Base-by-base conservation (phyloP, 2,797 vertebrate species). In the Neosalanx taihuensis region DNA sequence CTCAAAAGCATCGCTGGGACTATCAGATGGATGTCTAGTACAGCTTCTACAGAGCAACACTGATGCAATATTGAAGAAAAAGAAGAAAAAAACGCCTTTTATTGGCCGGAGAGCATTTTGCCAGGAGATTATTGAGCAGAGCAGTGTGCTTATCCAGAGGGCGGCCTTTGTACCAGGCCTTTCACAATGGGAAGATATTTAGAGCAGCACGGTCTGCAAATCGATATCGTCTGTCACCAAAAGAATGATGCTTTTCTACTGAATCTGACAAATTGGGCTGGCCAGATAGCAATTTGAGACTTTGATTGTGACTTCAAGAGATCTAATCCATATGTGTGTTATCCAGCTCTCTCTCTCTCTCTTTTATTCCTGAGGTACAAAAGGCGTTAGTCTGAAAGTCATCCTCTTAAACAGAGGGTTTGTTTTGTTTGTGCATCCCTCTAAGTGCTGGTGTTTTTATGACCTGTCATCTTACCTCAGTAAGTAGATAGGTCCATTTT, bases 201-300 rank as follows among this genome's bases (percentile, higher is more conserved):
- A 85, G 85, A 86, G 82, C 76, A 78, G 73, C 66, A 70, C 63
- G 29, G 73, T 73, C 23, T 53, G 70, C 81, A 84, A 91, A 91
- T 92, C 89, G 83, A 91, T 92, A 86, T 41, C 70, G 73, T 79
- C 79, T 77, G 87, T 89, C 83, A 83, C 71, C 76, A 82, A 77
- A 84, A 88, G 82, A 91, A 88, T 85, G 83, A 84, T 80, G 86
- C 60, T 79, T 72, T 78, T 59, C 29, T 63, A 83, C 77, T 84
- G 83, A 89, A 85, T 79, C 81, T 81, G 76, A 72, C 70, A 80
- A 89, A 84, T 77, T 78, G 81, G 85, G 81, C 80, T 73, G 51
- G 75, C 67, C 58, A 74, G 76, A 83, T 83, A 83, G 81, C 87
- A 75, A 79, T 83, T 76, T 78, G 41, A 82, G 75, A 83, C 77